Conservation (phyloP, 2,113 vertebrate genomes). For the Regulus satrapa region DNA sequence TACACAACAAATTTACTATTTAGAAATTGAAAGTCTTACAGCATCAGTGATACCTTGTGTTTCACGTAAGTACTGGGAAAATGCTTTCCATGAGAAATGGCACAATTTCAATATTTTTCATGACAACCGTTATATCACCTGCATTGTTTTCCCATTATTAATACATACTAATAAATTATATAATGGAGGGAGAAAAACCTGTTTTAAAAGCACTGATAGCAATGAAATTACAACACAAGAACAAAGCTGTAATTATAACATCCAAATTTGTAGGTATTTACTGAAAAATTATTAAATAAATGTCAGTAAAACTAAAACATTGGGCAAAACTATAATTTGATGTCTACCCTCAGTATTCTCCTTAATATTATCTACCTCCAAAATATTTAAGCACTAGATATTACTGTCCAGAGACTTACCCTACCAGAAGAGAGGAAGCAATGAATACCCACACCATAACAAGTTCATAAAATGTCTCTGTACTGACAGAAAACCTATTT, state of each 20-base stretch:
- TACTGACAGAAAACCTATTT: conserved; percentile 41
- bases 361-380: neutral
- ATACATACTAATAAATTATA: neutral
- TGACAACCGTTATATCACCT: neutral
- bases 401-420: neutral
- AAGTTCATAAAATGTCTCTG: conserved; percentile 6
- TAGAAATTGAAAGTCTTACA: neutral
- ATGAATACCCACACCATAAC: neutral
- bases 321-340: neutral
- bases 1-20: neutral
- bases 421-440: neutral
- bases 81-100: neutral
- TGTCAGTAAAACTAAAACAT: neutral
- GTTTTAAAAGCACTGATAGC: neutral
- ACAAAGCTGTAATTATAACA: neutral
- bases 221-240: neutral
- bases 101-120: neutral
- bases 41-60: neutral
- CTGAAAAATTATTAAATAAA: neutral
- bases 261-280: neutral
- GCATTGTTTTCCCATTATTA: neutral
- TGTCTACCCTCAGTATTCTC: neutral
- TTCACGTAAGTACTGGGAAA: neutral
- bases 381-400: neutral
- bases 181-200: neutral